Percentiles rank a stretch among this genome's conserved stretches.
Evolutionary conservation across 2,888 invertebrate genomes (phyloP).

Genomic region (Drosophila lacicola): DNA sequence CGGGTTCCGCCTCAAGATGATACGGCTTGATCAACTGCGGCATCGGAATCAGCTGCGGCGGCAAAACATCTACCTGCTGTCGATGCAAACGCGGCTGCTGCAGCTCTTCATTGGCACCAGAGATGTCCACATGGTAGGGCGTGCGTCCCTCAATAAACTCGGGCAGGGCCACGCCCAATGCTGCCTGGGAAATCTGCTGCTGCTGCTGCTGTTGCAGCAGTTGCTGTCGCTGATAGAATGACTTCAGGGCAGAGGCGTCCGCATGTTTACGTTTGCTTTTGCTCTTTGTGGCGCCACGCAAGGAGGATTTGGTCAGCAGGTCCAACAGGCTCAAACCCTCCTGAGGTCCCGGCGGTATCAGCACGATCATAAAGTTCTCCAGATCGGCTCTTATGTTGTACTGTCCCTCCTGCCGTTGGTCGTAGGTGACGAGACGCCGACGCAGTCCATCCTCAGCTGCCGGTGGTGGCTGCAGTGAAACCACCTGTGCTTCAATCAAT

Average conservation of each 20-base stretch:
- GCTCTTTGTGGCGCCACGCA: conserved; percentile 60
- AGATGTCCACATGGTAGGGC: conserved; percentile 89
- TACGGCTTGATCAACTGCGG: conserved; percentile 83
- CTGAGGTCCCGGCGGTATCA: conserved; percentile 86
- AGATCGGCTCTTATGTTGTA: conserved; percentile 90
- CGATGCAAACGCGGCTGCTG: conserved; percentile 75
- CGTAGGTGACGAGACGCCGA: conserved; percentile 81
- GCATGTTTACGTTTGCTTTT: conserved; percentile 66
- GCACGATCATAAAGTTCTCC: conserved; percentile 90
- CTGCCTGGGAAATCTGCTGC: conserved; percentile 35
- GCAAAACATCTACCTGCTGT: conserved; percentile 83
- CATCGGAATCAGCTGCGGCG: conserved; percentile 82
- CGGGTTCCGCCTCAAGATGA: conserved; percentile 83
- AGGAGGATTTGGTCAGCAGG: conserved; percentile 77
- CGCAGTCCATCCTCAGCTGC: conserved; percentile 53
- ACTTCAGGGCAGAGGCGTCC: conserved; percentile 41
- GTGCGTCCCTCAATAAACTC: conserved; percentile 89
- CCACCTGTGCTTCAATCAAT: conserved; percentile 30
- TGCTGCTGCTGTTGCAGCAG: conserved; percentile 39
- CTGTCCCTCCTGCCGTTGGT: conserved; percentile 92
- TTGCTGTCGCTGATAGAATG: conserved; percentile 57
- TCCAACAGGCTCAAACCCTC: conserved; percentile 79
- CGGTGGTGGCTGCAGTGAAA: conserved; percentile 46
- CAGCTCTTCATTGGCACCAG: conserved; percentile 73
- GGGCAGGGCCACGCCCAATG: conserved; percentile 31